Percentiles rank a stretch among this genome's conserved stretches.
These are phyloP conservation scores for Sphyrna mokarran DNA, from an alignment of 2,113 vertebrate genomes.

Conservation along the genomic window DNA sequence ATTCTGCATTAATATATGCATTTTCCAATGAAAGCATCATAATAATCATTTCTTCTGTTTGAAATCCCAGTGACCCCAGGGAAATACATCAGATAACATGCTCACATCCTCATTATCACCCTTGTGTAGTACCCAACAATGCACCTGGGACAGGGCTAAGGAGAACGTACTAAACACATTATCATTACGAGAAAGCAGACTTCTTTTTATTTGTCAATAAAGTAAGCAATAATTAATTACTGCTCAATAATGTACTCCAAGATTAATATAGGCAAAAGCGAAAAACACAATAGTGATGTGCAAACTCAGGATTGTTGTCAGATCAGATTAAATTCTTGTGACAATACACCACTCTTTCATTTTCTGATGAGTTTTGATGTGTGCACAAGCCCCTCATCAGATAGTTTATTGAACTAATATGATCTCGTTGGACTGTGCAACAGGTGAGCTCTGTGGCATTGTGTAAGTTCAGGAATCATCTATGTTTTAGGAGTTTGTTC, in stretches of 20 bases:
- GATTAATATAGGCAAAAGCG: background rate
- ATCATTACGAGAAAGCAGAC: background rate
- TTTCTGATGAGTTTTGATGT: slow-evolving; percentile 32
- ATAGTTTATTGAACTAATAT: slow-evolving; percentile 35
- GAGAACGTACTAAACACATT: slow-evolving; percentile 24
- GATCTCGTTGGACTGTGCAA: background rate
- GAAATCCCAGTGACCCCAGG: slow-evolving; percentile 29
- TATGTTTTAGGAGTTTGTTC: background rate
- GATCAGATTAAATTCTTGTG: slow-evolving; percentile 24
- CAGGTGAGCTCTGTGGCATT: background rate
- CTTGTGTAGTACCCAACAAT: background rate
- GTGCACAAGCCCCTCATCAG: slow-evolving; percentile 10
- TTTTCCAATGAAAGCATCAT: slow-evolving; percentile 33
- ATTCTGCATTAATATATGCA: slow-evolving; percentile 32
- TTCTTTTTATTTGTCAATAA: slow-evolving; percentile 32
- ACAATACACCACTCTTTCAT: slow-evolving; percentile 22
- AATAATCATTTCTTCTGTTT: slow-evolving; percentile 37
- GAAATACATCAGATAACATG: slow-evolving; percentile 26
- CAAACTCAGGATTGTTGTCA: slow-evolving; percentile 30
- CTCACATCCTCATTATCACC: slow-evolving; percentile 35
- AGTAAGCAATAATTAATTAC: slow-evolving; percentile 36
- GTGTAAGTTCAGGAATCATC: background rate
- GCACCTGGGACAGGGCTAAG: slow-evolving; percentile 24
- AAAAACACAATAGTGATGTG: slow-evolving; percentile 33
- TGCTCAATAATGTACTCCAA: slow-evolving; percentile 32